Base-by-base conservation (phyloP, 2,797 vertebrate genomes). In the Onychomys leucogaster region DNA sequence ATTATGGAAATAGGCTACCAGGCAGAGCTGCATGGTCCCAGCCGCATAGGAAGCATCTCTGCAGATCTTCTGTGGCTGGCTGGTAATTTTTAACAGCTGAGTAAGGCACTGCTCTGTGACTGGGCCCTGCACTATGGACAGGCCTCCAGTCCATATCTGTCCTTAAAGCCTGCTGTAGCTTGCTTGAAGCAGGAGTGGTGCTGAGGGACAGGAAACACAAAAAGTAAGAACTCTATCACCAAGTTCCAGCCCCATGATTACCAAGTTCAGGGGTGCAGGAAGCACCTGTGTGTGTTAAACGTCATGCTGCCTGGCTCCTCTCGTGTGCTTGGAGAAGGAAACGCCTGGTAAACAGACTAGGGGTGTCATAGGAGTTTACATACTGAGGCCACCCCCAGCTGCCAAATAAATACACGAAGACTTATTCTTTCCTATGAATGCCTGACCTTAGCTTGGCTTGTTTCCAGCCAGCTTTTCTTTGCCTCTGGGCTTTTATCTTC, bases 1-100 rank as follows among this genome's bases (percentile, higher is more conserved):
- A 96, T 98, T 94, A 97, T 96, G 97, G 95, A 98, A 95, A 34
- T 65, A 77, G 97, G 89, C 86, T 80, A 71, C 41, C 81, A 6
- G 0, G 90, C 65, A 69, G 57, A 86, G 71, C 95, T 85, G 80
- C 17, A 75, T 92, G 57, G 94, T 94, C 97, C 89, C 89, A 69
- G 52, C 93, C 97, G 13, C 82, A 59, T 34, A 76, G 96, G 84
- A 80, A 73, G 89, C 87, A 49, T 83, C 94, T 89, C 91, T 95
- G 96, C 95, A 76, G 91, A 96, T 87, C 92, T 92, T 93, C 96
- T 32, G 61, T 63, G 25, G 67, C 89, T 61, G 69, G 84, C 86
- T 32, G 11, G 94, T 96, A 63, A 93, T 96, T 97, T 92, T 87
- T 93, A 86, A 93, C 61, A 43, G 34, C 14, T 34, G 94, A 87